Base-by-base conservation (phyloP, 2,888 invertebrate species). In the Lapara coniferarum region DNA sequence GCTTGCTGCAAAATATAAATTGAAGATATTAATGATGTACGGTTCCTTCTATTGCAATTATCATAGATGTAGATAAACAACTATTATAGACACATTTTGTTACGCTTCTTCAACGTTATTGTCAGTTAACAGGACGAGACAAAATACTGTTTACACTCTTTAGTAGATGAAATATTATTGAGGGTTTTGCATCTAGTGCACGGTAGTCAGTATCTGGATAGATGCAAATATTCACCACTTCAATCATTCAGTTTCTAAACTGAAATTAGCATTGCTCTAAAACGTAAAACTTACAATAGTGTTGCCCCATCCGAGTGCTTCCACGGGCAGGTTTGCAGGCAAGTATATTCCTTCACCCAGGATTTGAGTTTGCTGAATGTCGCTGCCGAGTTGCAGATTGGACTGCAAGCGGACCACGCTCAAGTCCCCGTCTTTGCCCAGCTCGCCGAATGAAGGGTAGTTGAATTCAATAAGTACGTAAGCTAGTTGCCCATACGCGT, bases 401-500 rank as follows among this genome's bases (percentile, higher is more conserved):
- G 25, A 56, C 2, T 69, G 2, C n/a, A 90, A 75, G 2, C 71
- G 72, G 8, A 90, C 77, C 0, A 91, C 71, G 19, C 74, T 70
- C 68, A 91, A 82, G 71, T 92, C 91, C 0, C 74, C 78, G 25
- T 83, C 79, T 5, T 16, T 14, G 2, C 71, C 74, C 0, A 68
- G 13, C 0, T 16, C 6, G 5, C 77, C 76, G 67, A 75, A 84
- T 12, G 66, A 12, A 4, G 81, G 83, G 69, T 85, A 84, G 74
- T 83, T 82, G 69, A 69, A 19, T 10, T 72, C 77, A 0, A 37
- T 25, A 0, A 58, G 46, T 0, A 84, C 75, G 6, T 53, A 0
- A n/a, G 59, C n/a, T 10, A 83, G 0, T 2, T 69, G 46, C 0
- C 91, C 91, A 0, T 88, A 89, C 0, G 71, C 74, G 72, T 85